A percentile compares a stretch with the other conserved stretches of the same genome.
These are phyloP conservation scores for Ptychochromis oligacanthus DNA, from an alignment of 2,113 vertebrate genomes.

Conservation along the genomic window DNA sequence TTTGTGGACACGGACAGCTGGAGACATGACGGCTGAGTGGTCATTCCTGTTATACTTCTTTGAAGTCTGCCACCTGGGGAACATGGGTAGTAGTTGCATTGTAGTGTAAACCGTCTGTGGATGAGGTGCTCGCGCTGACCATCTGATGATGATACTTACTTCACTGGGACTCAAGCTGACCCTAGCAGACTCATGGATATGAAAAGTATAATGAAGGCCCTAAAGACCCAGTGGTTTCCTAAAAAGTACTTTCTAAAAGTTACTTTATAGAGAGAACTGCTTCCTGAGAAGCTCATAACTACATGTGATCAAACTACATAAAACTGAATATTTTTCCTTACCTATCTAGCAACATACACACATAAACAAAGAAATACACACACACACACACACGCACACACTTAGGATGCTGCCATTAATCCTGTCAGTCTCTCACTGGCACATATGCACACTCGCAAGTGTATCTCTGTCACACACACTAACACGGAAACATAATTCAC, in stretches of 20 bases:
- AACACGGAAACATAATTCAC: slow-evolving; percentile 14
- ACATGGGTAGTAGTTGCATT: too few relatives aligned
- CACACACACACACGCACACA: neutral
- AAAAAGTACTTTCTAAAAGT: neutral
- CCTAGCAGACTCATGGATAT: neutral
- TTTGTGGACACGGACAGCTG: too few relatives aligned
- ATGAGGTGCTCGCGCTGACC: neutral
- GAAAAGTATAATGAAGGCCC: neutral
- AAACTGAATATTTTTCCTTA: neutral
- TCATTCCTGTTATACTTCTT: too few relatives aligned
- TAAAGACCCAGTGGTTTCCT: neutral
- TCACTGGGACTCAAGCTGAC: neutral
- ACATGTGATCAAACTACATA: neutral
- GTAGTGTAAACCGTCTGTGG: too few relatives aligned
- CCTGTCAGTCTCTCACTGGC: neutral
- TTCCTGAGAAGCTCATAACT: neutral
- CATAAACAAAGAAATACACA: neutral
- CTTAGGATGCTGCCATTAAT: neutral
- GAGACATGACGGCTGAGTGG: too few relatives aligned
- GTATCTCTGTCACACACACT: neutral
- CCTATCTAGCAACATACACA: neutral
- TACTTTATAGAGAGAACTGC: neutral
- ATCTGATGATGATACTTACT: neutral
- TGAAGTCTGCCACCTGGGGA: too few relatives aligned
- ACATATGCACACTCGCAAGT: neutral